Percentiles rank a stretch among this genome's conserved stretches.
Conservation (phyloP, 2,113 vertebrate species). For the Psettodes erumei region DNA sequence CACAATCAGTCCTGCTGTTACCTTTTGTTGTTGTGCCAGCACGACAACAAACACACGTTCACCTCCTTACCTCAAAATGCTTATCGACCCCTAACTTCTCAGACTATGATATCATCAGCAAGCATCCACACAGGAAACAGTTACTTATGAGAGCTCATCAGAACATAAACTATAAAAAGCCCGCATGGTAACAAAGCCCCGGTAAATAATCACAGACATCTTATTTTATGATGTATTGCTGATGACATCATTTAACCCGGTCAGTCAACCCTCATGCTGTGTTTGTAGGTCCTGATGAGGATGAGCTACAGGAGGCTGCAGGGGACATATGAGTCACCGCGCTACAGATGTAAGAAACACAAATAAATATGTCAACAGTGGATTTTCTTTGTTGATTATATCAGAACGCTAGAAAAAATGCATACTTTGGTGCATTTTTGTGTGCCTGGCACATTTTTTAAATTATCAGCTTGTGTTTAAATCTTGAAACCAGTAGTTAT, state of each 20-base stretch:
- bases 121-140: constrained; percentile 12
- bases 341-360: constrained; percentile 30
- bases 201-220: constrained; percentile 49
- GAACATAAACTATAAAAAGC: constrained; percentile 42
- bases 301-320: constrained; percentile 41
- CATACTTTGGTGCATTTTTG: not conserved
- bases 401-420: not conserved
- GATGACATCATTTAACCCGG: constrained; percentile 56
- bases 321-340: constrained; percentile 52
- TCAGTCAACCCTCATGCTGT: constrained; percentile 49
- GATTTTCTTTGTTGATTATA: constrained; percentile 21
- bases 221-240: constrained; percentile 14
- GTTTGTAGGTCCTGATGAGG: constrained; percentile 45
- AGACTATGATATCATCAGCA: constrained; percentile 54
- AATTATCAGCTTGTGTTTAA: not conserved
- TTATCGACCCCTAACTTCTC: constrained; percentile 28
- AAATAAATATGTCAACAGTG: constrained; percentile 28
- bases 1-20: constrained; percentile 10
- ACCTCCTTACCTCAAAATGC: constrained; percentile 5
- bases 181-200: constrained; percentile 37
- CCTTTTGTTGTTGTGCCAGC: constrained; percentile 15
- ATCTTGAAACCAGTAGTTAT: not conserved
- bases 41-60: constrained; percentile 5
- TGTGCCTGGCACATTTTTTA: too few species aligned
- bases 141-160: constrained; percentile 15